Percentiles rank a stretch among this genome's conserved stretches.
Conservation (phyloP, 1,140 invertebrate species). For the Vanessa tameamea region DNA sequence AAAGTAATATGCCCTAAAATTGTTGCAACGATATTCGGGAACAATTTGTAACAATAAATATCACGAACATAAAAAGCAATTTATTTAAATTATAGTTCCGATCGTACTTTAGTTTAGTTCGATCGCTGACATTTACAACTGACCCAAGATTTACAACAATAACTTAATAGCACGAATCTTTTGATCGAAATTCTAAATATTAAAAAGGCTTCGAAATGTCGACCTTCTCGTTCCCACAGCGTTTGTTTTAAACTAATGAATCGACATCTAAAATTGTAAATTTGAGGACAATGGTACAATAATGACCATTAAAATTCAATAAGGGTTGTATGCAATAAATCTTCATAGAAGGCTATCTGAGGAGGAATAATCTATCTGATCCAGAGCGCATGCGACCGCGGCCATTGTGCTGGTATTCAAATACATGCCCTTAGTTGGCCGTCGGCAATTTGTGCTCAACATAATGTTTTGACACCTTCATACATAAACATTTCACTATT, state of each 20-base stretch:
- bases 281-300: constrained; percentile 63
- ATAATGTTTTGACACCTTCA: constrained; percentile 72
- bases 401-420: constrained; percentile 69
- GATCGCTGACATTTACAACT: constrained; percentile 37
- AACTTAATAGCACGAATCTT: constrained; percentile 34
- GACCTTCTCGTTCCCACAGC: constrained; percentile 37
- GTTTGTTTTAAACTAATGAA: constrained; percentile 21
- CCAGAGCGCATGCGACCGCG: constrained; percentile 47
- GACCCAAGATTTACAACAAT: constrained; percentile 38
- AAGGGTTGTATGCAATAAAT: constrained; percentile 68
- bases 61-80: constrained; percentile 22
- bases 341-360: constrained; percentile 73
- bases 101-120: constrained; percentile 13
- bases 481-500: constrained; percentile 66
- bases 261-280: constrained; percentile 46
- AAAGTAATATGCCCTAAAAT: not conserved
- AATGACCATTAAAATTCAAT: constrained; percentile 75
- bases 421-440: constrained; percentile 63
- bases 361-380: constrained; percentile 71
- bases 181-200: constrained; percentile 32
- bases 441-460: constrained; percentile 63
- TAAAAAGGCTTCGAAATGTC: constrained; percentile 26
- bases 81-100: constrained; percentile 25
- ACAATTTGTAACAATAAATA: constrained; percentile 34
- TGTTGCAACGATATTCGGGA: constrained; percentile 9